Evolutionary conservation across 2,888 invertebrate species (phyloP).

Genomic region (Meandrusa payeni): DNA sequence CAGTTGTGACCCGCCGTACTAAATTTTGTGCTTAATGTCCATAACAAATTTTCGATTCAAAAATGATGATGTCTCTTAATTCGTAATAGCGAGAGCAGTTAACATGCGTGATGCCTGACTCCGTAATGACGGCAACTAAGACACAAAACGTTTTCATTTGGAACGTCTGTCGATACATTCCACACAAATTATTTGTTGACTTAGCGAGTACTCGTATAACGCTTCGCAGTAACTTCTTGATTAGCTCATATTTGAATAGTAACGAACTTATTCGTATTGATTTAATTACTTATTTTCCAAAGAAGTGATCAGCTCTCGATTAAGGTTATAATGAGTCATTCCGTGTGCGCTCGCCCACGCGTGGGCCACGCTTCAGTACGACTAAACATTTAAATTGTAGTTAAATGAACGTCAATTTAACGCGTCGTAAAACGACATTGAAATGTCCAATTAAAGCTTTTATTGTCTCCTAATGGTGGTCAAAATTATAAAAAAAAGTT

Average conservation of each 20-base stretch:
- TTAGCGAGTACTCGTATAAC: constrained; percentile 9
- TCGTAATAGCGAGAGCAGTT: no score
- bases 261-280: not conserved
- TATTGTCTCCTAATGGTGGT: constrained; percentile 41
- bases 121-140: no score
- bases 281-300: constrained; percentile 11
- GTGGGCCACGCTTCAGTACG: constrained; percentile 26
- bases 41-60: no score
- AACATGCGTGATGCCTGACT: no score
- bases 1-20: no score
- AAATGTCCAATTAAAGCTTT: constrained; percentile 45
- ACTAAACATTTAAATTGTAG: constrained; percentile 40
- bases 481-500: constrained; percentile 10
- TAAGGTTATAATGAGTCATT: not conserved
- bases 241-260: not conserved
- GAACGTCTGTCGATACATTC: not conserved
- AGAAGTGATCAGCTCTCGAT: constrained; percentile 5
- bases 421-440: constrained; percentile 49
- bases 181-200: not conserved
- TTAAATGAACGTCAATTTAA: constrained; percentile 42
- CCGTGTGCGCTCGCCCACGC: constrained; percentile 28
- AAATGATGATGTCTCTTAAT: no score
- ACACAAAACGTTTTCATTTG: no score
- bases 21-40: no score
- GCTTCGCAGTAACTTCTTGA: not conserved